Evolutionary conservation across 2,113 vertebrate genomes (phyloP).

Genomic region (Silurus glanis): DNA sequence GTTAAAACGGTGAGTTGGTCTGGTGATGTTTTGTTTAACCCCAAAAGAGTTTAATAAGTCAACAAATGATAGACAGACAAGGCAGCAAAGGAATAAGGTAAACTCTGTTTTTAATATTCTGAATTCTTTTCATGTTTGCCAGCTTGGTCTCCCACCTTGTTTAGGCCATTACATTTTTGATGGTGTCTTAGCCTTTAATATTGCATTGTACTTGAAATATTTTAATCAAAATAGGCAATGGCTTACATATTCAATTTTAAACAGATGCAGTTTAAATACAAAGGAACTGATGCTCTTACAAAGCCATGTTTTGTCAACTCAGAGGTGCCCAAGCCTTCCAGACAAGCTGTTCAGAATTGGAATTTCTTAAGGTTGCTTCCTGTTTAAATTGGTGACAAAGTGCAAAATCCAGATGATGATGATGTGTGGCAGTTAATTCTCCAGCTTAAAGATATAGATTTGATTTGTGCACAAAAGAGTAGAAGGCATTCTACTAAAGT

Average conservation of each 20-base stretch:
- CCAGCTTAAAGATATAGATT: conserved; percentile 36
- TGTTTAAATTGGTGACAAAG: conserved; percentile 45
- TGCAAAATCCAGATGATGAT: conserved; percentile 25
- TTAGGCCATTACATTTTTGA: conserved; percentile 52
- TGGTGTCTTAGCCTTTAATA: conserved; percentile 47
- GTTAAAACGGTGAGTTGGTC: too few species aligned
- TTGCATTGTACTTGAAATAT: conserved; percentile 49
- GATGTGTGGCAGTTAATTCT: conserved; percentile 47
- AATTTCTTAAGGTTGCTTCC: conserved; percentile 17
- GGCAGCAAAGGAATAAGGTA: too few species aligned
- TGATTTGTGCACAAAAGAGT: conserved; percentile 51
- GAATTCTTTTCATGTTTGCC: background rate
- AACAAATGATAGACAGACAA: too few species aligned
- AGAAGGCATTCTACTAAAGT: too few species aligned
- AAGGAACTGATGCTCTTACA: conserved; percentile 44
- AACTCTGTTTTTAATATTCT: conserved; percentile 35
- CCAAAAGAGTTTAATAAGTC: too few species aligned
- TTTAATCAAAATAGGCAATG: conserved; percentile 41
- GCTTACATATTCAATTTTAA: conserved; percentile 50
- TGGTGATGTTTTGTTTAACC: too few species aligned
- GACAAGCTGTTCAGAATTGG: conserved; percentile 56
- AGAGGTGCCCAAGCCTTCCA: conserved; percentile 34
- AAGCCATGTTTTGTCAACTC: conserved; percentile 52
- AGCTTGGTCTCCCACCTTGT: conserved; percentile 46
- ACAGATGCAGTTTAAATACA: conserved; percentile 12